These are phyloP conservation scores for Tethya wilhelma DNA, from an alignment of 37 sponge, comb jelly and placozoan genomes.

Conservation along the genomic window DNA sequence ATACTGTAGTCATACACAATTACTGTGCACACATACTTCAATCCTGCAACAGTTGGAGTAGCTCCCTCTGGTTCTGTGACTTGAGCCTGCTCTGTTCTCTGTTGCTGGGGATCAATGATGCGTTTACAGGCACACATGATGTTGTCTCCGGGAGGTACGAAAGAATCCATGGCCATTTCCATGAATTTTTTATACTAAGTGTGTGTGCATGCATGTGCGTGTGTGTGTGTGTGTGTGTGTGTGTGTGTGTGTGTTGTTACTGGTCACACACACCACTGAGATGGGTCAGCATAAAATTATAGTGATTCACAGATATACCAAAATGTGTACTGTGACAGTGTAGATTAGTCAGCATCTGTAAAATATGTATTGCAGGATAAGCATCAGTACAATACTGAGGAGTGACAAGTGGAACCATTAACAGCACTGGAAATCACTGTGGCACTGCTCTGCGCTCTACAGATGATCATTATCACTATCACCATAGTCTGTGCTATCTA, in stretches of 20 bases:
- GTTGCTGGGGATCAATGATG: constrained; percentile 23
- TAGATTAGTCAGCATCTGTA: no score
- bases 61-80: constrained; percentile 3
- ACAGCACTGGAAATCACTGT: no score
- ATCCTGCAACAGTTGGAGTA: neutral
- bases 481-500: no score
- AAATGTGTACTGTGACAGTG: no score
- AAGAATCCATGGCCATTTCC: constrained; percentile 14
- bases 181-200: constrained; percentile 56
- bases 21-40: constrained; percentile 3
- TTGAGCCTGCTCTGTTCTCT: neutral
- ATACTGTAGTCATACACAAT: neutral
- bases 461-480: no score
- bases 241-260: neutral
- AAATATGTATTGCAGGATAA: no score
- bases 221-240: neutral
- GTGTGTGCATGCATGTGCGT: neutral
- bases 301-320: no score
- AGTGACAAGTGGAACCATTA: no score
- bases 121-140: constrained; percentile 38
- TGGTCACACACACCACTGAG: no score
- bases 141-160: constrained; percentile 29
- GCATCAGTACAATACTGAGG: no score
- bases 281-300: no score
- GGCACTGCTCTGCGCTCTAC: no score